Evolutionary conservation across 2,797 vertebrate genomes (phyloP).

Genomic region (Toxotes lorentzi): DNA sequence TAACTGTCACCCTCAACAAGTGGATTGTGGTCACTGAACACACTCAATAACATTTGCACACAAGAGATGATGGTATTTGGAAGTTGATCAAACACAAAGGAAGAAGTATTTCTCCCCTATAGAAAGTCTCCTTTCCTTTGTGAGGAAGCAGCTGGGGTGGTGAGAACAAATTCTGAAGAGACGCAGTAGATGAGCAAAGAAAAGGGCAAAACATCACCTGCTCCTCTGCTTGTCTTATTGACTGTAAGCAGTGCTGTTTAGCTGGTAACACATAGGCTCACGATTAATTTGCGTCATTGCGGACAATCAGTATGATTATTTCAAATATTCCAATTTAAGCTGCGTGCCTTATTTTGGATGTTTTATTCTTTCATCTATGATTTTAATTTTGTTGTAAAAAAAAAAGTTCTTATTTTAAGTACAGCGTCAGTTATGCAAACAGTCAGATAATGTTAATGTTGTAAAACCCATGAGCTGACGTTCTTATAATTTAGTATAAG

Average conservation of each 20-base stretch:
- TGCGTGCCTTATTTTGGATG: background rate
- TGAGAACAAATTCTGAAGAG: slow-evolving; percentile 6
- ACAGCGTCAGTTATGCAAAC: background rate
- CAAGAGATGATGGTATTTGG: slow-evolving; percentile 36
- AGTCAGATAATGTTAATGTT: background rate
- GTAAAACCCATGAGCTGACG: background rate
- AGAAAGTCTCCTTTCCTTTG: slow-evolving; percentile 41
- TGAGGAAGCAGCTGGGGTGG: slow-evolving; percentile 1
- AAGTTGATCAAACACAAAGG: slow-evolving; percentile 51
- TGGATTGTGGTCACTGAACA: slow-evolving; percentile 53
- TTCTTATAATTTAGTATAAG: too few relatives aligned
- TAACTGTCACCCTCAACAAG: slow-evolving; percentile 44
- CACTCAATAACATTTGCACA: slow-evolving; percentile 49
- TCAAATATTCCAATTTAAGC: too few relatives aligned
- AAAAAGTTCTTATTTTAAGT: background rate
- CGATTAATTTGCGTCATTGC: background rate
- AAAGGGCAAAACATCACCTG: slow-evolving; percentile 42
- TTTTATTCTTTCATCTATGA: background rate
- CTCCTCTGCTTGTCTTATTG: slow-evolving; percentile 22
- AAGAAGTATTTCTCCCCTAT: slow-evolving; percentile 32
- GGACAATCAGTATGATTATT: background rate
- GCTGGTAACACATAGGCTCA: slow-evolving; percentile 5
- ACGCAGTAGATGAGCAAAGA: slow-evolving; percentile 18
- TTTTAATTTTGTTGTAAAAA: background rate
- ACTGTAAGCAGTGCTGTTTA: slow-evolving; percentile 4